Evolutionary conservation across 2,113 vertebrate species (phyloP).

Genomic region (Tetrax tetrax): DNA sequence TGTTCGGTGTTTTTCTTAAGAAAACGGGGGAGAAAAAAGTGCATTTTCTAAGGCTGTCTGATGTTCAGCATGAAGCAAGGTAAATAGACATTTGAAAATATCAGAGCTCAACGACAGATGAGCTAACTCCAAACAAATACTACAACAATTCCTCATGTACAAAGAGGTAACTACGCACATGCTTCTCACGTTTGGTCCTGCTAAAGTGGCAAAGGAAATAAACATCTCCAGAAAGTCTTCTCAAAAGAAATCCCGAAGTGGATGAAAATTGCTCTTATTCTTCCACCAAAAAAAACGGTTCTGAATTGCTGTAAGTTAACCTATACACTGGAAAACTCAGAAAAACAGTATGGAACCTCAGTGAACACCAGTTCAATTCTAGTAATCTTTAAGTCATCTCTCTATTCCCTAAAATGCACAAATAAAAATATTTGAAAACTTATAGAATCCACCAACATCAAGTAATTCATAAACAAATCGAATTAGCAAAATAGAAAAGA

Average conservation of each 20-base stretch:
- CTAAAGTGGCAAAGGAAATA: not conserved
- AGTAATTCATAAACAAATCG: not conserved
- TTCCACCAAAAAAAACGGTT: not conserved
- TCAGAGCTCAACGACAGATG: not conserved
- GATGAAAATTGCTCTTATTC: not conserved
- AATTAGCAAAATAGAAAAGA: not conserved
- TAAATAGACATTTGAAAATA: not conserved
- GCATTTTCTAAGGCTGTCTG: not conserved
- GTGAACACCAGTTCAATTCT: not conserved
- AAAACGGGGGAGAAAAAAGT: not conserved
- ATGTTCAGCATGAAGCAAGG: constrained; percentile 8
- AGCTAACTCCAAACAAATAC: not conserved
- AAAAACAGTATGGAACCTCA: not conserved
- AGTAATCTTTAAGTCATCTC: not conserved
- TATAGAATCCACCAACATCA: not conserved
- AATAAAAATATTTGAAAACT: not conserved
- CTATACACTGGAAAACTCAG: not conserved
- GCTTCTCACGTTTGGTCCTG: not conserved
- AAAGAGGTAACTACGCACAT: not conserved
- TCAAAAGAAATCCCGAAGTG: not conserved
- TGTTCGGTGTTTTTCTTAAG: not conserved
- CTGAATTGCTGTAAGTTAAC: not conserved
- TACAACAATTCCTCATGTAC: no score
- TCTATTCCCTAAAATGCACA: not conserved
- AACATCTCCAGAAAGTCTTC: not conserved